These are phyloP conservation scores for Drosophila kohkoa DNA, from an alignment of 1,140 invertebrate genomes.

Conservation along the genomic window DNA sequence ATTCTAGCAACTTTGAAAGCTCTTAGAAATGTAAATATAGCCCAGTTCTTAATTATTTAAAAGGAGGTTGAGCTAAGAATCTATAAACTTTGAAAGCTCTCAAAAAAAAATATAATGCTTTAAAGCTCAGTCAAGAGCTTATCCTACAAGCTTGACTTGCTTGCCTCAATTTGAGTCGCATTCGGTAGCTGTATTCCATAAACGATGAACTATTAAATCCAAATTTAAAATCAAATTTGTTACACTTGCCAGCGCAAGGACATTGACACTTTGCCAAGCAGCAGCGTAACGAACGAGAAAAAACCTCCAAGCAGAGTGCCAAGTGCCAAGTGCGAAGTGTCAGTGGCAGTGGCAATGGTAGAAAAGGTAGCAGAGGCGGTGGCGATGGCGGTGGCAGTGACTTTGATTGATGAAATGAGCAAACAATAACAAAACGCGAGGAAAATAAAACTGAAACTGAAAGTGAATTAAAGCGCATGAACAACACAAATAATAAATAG, in stretches of 20 bases:
- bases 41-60: too few species aligned
- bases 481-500: slow-evolving; percentile 52
- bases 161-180: background rate
- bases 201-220: slow-evolving; percentile 9
- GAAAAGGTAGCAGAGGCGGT: slow-evolving; percentile 7
- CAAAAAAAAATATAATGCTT: background rate
- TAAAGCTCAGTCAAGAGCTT: background rate
- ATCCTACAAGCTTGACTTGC: background rate
- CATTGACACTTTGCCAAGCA: slow-evolving; percentile 52
- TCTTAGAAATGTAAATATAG: too few species aligned
- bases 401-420: slow-evolving; percentile 63
- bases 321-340: slow-evolving; percentile 7
- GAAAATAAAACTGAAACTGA: slow-evolving; percentile 40
- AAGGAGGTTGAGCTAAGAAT: too few species aligned
- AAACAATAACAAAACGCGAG: slow-evolving; percentile 40
- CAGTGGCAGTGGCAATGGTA: slow-evolving; percentile 30
- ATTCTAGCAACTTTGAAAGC: too few species aligned
- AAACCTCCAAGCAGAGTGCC: slow-evolving; percentile 23
- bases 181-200: background rate
- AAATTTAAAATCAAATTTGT: slow-evolving; percentile 50
- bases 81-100: background rate
- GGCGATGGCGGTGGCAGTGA: slow-evolving; percentile 31
- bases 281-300: background rate
- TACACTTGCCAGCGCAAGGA: slow-evolving; percentile 51
- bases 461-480: slow-evolving; percentile 59